These are phyloP conservation scores for Buphagus erythrorhynchus DNA, from an alignment of 2,797 vertebrate genomes.

Conservation along the genomic window DNA sequence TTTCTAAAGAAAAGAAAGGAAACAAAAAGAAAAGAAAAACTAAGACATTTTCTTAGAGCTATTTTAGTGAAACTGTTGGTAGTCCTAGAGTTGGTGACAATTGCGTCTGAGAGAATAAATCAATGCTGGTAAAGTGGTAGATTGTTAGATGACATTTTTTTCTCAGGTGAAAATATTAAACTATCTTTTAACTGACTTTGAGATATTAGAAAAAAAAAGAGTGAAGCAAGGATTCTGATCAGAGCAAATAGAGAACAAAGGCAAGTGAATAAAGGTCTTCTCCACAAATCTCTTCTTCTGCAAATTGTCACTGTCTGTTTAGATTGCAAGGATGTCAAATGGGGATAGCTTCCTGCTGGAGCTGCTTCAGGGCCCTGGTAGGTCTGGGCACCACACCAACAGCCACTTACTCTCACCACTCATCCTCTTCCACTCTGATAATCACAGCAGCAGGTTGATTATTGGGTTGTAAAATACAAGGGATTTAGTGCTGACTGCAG, in stretches of 20 bases:
- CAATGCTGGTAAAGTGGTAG: not conserved
- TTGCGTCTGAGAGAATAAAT: not conserved
- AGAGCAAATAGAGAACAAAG: not conserved
- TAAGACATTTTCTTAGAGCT: not conserved
- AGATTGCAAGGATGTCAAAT: not conserved
- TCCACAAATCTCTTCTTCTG: not conserved
- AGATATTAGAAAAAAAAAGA: not conserved
- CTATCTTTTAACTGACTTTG: conserved; percentile 41
- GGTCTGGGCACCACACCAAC: conserved; percentile 57
- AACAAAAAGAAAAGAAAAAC: not conserved
- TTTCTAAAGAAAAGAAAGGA: not conserved
- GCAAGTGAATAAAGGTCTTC: not conserved
- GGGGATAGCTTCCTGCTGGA: conserved; percentile 17
- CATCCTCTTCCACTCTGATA: conserved; percentile 59
- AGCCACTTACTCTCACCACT: conserved; percentile 46
- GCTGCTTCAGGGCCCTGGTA: conserved; percentile 31
- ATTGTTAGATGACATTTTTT: not conserved
- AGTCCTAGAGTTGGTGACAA: not conserved
- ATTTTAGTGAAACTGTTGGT: not conserved
- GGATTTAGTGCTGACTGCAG: conserved; percentile 66
- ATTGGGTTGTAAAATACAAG: conserved; percentile 63
- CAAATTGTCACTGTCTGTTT: not conserved
- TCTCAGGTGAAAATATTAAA: not conserved
- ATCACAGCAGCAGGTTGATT: conserved; percentile 69
- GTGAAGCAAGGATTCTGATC: conserved; percentile 1